A percentile compares a stretch with the other conserved stretches of the same genome.
Evolutionary conservation across 2,888 invertebrate genomes (phyloP).

Genomic region (Odiellus spinosus): DNA sequence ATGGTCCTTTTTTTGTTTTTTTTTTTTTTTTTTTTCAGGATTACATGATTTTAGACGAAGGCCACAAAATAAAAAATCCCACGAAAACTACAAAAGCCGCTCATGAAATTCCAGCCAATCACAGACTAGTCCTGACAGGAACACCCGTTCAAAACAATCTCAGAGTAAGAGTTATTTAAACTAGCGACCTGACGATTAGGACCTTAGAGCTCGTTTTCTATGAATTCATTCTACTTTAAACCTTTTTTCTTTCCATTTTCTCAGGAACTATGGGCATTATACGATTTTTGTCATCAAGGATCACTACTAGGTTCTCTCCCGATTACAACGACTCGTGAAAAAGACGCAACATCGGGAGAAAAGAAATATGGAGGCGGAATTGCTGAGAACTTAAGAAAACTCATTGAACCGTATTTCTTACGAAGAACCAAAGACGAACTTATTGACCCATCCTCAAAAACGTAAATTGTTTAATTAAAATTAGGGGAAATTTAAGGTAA

Average conservation of each 20-base stretch:
- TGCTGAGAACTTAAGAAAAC: constrained; percentile 27
- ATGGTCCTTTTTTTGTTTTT: no score
- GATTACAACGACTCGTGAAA: constrained; percentile 31
- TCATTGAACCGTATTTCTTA: constrained; percentile 33
- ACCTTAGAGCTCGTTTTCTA: background rate
- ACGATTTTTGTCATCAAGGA: constrained; percentile 33
- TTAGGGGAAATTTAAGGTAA: no score
- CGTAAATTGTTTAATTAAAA: no score
- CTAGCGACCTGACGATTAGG: background rate
- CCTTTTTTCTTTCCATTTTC: no score
- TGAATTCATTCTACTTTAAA: no score
- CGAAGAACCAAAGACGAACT: constrained; percentile 32
- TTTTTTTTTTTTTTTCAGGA: no score
- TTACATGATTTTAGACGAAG: constrained; percentile 34
- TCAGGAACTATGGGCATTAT: constrained; percentile 34
- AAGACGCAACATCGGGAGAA: constrained; percentile 27
- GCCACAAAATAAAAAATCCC: constrained; percentile 35
- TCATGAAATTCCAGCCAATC: constrained; percentile 27
- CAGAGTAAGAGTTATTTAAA: constrained; percentile 22
- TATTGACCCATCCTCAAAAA: no score
- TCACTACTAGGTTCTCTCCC: constrained; percentile 29
- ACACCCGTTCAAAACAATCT: constrained; percentile 36
- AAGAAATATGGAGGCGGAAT: constrained; percentile 30
- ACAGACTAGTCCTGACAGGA: constrained; percentile 32
- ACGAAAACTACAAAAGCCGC: constrained; percentile 31